Conservation (phyloP, 2,113 vertebrate genomes). For the Pygoscelis adeliae region DNA sequence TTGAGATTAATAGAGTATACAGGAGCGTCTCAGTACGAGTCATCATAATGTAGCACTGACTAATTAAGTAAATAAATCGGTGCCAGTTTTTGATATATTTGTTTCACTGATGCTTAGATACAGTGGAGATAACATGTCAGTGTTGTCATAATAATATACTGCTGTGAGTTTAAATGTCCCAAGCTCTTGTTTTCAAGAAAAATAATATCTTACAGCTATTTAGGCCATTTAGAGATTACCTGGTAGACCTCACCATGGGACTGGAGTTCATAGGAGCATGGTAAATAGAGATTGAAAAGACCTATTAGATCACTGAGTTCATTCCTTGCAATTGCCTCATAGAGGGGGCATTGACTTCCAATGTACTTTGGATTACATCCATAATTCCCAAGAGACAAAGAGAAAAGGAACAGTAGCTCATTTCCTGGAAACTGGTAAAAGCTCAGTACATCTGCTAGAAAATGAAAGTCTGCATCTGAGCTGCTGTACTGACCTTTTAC, state of each 20-base stretch:
- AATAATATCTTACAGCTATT: not conserved
- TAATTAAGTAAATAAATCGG: constrained; percentile 5
- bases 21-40: not conserved
- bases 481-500: not conserved
- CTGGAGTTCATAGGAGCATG: not conserved
- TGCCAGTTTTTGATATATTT: not conserved
- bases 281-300: not conserved
- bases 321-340: not conserved
- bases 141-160: not conserved
- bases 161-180: not conserved
- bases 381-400: not conserved
- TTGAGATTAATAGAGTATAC: not conserved
- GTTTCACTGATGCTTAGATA: not conserved
- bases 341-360: not conserved
- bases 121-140: not conserved
- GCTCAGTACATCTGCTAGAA: not conserved
- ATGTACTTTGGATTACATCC: not conserved
- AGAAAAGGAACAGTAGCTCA: not conserved
- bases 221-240: not conserved
- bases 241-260: not conserved
- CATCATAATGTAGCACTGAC: not conserved
- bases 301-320: not conserved
- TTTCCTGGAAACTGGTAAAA: not conserved
- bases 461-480: not conserved
- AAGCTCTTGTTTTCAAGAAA: not conserved